Conservation (phyloP, 2,888 invertebrate species). For the Drosophila imparisetae region DNA sequence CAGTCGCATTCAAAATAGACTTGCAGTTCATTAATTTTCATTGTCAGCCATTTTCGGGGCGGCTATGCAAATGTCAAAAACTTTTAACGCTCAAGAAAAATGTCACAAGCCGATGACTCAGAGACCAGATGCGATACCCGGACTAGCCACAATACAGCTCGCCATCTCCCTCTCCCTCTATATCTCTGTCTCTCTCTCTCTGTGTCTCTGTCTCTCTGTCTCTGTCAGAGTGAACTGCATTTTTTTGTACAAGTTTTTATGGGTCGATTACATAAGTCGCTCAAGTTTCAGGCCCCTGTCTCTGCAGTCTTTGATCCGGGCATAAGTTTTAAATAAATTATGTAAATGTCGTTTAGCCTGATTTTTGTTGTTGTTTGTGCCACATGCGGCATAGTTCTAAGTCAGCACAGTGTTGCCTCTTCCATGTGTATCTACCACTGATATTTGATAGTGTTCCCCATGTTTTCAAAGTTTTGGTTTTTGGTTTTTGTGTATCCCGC, state of each 20-base stretch:
- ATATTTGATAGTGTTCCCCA: constrained; percentile 46
- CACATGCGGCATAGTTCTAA: constrained; percentile 58
- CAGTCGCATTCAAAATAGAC: constrained; percentile 47
- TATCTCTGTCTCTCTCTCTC: neutral
- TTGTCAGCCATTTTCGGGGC: constrained; percentile 62
- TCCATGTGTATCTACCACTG: constrained; percentile 18
- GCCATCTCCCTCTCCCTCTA: neutral
- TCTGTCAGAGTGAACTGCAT: constrained; percentile 39
- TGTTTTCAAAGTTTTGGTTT: constrained; percentile 18
- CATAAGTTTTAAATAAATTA: constrained; percentile 60
- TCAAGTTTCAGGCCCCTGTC: constrained; percentile 32
- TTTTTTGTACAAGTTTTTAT: constrained; percentile 41
- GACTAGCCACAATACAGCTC: constrained; percentile 29
- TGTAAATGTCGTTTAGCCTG: constrained; percentile 51
- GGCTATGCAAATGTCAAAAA: constrained; percentile 70
- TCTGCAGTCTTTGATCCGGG: constrained; percentile 24
- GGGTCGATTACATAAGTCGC: constrained; percentile 58
- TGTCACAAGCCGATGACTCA: constrained; percentile 65
- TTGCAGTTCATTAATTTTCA: constrained; percentile 73
- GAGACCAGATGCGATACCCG: constrained; percentile 53
- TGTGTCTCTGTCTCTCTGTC: neutral
- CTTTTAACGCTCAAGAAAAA: constrained; percentile 60
- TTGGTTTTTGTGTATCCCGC: constrained; percentile 27
- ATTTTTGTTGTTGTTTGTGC: constrained; percentile 33
- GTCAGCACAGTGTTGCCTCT: constrained; percentile 19